phyloP scores from a whole-genome alignment of 2,797 vertebrate genomes.

The Melanotaenia maccullochi region DNA sequence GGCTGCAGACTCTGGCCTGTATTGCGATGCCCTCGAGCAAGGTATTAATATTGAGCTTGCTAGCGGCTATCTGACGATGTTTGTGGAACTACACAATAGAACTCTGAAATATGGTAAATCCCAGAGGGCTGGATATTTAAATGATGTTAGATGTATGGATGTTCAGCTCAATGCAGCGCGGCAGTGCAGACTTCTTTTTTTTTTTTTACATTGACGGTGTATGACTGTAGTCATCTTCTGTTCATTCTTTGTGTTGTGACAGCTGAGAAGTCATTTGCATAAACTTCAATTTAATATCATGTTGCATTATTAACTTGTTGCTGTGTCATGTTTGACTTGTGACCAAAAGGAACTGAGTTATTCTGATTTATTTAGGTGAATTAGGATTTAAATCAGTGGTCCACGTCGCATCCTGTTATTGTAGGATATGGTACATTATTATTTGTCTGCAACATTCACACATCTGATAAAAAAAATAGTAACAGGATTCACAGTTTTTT shows the following conservation, averaged over 20 bases:
- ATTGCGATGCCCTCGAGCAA: conserved; percentile 22
- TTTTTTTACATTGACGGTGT: conserved; percentile 14
- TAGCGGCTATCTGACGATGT: not conserved
- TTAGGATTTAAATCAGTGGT: conserved; percentile 16
- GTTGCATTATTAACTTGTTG: conserved; percentile 12
- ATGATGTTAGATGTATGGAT: not conserved
- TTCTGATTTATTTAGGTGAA: conserved; percentile 21
- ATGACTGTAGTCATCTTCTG: conserved; percentile 6
- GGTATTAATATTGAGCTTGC: not conserved
- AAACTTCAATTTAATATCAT: conserved; percentile 8
- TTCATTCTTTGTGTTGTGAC: conserved; percentile 22
- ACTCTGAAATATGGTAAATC: not conserved
- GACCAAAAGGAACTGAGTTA: conserved; percentile 14
- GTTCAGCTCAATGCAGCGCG: not conserved
- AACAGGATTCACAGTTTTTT: no score
- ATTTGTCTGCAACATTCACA: not conserved
- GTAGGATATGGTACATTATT: conserved; percentile 5
- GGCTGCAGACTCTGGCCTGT: not conserved
- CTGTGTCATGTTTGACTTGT: conserved; percentile 25
- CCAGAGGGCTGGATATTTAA: not conserved
- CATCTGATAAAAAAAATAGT: not conserved
- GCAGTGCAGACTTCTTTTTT: not conserved
- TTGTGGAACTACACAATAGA: not conserved
- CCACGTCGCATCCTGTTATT: not conserved
- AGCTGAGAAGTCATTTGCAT: conserved; percentile 31